Percentiles rank a stretch among this genome's conserved stretches.
Evolutionary conservation across 2,888 invertebrate genomes (phyloP).

Genomic region (Taphrorychus bicolor): DNA sequence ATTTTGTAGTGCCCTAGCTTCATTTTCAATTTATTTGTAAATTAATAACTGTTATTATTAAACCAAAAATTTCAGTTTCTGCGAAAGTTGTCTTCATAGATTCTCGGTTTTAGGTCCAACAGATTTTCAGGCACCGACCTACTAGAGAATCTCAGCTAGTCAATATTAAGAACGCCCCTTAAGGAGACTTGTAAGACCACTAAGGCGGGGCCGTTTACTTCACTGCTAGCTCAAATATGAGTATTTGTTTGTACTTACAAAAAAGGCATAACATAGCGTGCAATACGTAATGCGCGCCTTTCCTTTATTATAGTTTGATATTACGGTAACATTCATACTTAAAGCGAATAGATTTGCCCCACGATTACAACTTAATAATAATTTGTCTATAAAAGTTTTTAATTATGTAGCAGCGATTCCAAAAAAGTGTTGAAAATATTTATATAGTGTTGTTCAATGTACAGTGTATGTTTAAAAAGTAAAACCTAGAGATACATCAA

Average conservation of each 20-base stretch:
- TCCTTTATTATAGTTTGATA: no score
- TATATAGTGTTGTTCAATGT: slow-evolving; percentile 41
- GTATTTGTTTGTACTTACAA: neutral
- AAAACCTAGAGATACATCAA: slow-evolving; percentile 8
- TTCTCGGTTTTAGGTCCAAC: slow-evolving; percentile 62
- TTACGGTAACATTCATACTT: no score
- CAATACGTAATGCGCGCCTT: no score
- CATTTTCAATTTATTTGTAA: no score
- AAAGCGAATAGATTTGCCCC: no score
- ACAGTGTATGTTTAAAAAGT: slow-evolving; percentile 36
- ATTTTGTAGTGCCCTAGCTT: no score
- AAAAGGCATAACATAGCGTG: neutral
- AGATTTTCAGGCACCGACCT: slow-evolving; percentile 77
- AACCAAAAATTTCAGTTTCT: neutral
- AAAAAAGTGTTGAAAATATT: slow-evolving; percentile 41
- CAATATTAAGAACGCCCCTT: slow-evolving; percentile 24
- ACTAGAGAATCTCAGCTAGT: slow-evolving; percentile 59
- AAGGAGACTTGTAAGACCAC: neutral
- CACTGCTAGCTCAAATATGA: neutral
- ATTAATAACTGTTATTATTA: no score
- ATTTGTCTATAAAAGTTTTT: no score
- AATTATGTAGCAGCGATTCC: slow-evolving; percentile 34
- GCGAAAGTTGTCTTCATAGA: neutral
- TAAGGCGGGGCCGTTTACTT: neutral
- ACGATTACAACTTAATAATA: no score